A percentile compares a stretch with the other conserved stretches of the same genome.
These are phyloP conservation scores for Philonicus albiceps DNA, from an alignment of 2,888 invertebrate species.

Conservation along the genomic window DNA sequence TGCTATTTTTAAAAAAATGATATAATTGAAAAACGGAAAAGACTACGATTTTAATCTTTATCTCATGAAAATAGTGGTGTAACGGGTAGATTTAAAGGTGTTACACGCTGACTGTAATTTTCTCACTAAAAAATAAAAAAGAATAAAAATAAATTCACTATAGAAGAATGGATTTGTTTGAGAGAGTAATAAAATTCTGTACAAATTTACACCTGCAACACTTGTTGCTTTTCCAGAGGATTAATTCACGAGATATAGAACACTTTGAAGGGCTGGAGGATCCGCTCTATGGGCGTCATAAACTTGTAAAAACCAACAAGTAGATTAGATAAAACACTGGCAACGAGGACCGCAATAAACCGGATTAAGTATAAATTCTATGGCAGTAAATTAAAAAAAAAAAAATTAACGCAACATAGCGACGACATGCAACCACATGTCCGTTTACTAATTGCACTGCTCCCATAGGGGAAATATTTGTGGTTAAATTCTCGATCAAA, in stretches of 20 bases:
- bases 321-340: conserved; percentile 30
- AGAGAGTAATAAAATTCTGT: not conserved
- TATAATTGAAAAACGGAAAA: not conserved
- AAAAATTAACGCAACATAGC: not conserved
- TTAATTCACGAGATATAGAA: conserved; percentile 28
- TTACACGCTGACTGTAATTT: not conserved
- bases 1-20: not conserved
- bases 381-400: conserved; percentile 15
- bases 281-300: conserved; percentile 9
- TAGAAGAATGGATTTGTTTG: not conserved
- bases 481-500: not conserved
- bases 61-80: not conserved
- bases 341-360: conserved; percentile 14
- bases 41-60: not conserved
- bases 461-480: not conserved
- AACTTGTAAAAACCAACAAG: conserved; percentile 25
- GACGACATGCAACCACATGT: not conserved
- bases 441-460: not conserved
- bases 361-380: not conserved
- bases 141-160: not conserved
- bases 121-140: not conserved
- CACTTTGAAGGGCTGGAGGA: not conserved
- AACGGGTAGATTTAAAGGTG: not conserved
- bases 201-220: conserved; percentile 18
- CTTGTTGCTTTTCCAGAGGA: conserved; percentile 27